Evolutionary conservation across 1,140 invertebrate genomes (phyloP).

Genomic region (Sipha flava): DNA sequence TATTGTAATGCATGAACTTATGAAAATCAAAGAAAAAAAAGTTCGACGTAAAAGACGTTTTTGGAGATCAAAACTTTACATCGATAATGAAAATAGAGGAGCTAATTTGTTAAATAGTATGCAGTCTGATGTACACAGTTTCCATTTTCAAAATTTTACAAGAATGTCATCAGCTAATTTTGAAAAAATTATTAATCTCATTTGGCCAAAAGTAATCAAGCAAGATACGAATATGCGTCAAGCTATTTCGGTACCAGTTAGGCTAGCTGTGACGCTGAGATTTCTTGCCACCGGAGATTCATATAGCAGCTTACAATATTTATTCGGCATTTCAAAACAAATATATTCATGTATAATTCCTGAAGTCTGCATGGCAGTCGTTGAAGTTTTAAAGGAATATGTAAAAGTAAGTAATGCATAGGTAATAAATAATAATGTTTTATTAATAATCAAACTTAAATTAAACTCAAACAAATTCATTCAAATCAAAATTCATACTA

Average conservation of each 20-base stretch:
- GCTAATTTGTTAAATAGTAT: neutral
- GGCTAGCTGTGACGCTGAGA: conserved; percentile 39
- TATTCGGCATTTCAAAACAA: conserved; percentile 40
- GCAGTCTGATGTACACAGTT: neutral
- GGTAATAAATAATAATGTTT: neutral
- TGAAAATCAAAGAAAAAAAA: neutral
- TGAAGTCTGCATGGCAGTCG: conserved; percentile 39
- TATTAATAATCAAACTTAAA: neutral
- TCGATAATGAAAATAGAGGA: neutral
- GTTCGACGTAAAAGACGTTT: neutral
- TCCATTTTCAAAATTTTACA: conserved; percentile 35
- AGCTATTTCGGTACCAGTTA: conserved; percentile 35
- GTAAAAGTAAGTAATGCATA: conserved; percentile 36
- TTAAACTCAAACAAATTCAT: neutral
- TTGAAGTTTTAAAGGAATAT: conserved; percentile 35
- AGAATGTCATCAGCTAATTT: conserved; percentile 39
- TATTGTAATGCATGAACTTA: neutral
- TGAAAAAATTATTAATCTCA: conserved; percentile 35
- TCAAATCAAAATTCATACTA: neutral
- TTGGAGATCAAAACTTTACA: neutral
- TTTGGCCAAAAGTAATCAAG: conserved; percentile 35
- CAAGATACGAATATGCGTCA: conserved; percentile 38
- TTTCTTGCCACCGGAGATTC: conserved; percentile 40
- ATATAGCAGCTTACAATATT: conserved; percentile 37
- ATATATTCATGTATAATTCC: conserved; percentile 37